Conservation (phyloP, 2,113 vertebrate species). For the Lipophrys pholis region DNA sequence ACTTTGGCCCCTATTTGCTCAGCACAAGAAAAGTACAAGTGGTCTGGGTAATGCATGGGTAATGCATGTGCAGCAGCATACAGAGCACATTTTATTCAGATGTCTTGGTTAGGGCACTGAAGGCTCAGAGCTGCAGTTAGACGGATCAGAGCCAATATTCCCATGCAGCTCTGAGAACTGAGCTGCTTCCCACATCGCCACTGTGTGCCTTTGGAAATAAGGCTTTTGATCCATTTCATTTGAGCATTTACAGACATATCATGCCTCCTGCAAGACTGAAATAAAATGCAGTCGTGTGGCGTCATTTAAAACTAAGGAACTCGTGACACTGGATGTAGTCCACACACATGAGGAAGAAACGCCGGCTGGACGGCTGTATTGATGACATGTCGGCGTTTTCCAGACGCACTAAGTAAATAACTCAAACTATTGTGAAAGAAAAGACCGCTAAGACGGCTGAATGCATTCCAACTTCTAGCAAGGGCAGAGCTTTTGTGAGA, state of each 20-base stretch:
- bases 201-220: constrained; percentile 24
- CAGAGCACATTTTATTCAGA: constrained; percentile 48
- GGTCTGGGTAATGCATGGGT: constrained; percentile 42
- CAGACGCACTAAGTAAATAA: constrained; percentile 42
- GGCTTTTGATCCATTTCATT: constrained; percentile 19
- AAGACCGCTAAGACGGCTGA: constrained; percentile 27
- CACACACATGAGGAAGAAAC: constrained; percentile 3
- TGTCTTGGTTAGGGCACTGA: constrained; percentile 28
- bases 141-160: constrained; percentile 48
- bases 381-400: constrained; percentile 52
- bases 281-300: neutral
- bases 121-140: constrained; percentile 32
- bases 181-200: constrained; percentile 23
- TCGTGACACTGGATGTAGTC: neutral
- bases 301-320: constrained; percentile 29
- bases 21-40: constrained; percentile 42
- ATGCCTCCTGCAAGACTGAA: constrained; percentile 11
- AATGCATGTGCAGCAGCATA: constrained; percentile 41
- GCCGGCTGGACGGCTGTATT: constrained; percentile 23
- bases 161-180: constrained; percentile 12
- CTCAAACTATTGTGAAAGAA: constrained; percentile 31
- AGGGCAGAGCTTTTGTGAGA: constrained; percentile 64
- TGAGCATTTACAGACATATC: constrained; percentile 10
- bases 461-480: constrained; percentile 53
- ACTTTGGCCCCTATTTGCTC: constrained; percentile 69